phyloP scores from a whole-genome alignment of 2,888 invertebrate genomes.

The Lordiphosa fenestrarum region DNA sequence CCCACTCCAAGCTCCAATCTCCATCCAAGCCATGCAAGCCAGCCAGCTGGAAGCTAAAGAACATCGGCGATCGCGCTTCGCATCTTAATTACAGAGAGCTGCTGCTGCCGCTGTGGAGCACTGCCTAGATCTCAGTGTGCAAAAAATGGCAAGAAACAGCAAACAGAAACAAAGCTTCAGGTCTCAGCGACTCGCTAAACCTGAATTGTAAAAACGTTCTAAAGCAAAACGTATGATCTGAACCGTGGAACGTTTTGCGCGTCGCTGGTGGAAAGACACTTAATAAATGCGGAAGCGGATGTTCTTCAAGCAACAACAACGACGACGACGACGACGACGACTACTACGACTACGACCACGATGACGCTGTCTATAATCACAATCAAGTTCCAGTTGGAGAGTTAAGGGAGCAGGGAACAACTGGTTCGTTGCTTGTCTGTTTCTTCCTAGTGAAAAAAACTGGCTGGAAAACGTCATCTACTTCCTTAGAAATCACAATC shows the following conservation, averaged over 20 bases:
- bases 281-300: slow-evolving; percentile 79
- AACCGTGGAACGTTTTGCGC: slow-evolving; percentile 56
- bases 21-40: slow-evolving; percentile 9
- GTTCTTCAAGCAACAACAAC: slow-evolving; percentile 65
- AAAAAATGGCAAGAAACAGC: slow-evolving; percentile 27
- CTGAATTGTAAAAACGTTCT: slow-evolving; percentile 75
- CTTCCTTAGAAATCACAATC: too few relatives aligned
- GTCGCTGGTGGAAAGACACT: slow-evolving; percentile 71
- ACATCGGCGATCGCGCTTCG: slow-evolving; percentile 73
- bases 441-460: too few relatives aligned
- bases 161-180: slow-evolving; percentile 33
- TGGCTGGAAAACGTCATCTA: too few relatives aligned
- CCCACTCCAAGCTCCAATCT: slow-evolving; percentile 15
- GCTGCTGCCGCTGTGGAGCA: slow-evolving; percentile 6
- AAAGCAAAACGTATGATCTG: slow-evolving; percentile 47
- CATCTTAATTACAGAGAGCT: slow-evolving; percentile 71
- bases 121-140: slow-evolving; percentile 10
- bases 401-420: slow-evolving; percentile 24
- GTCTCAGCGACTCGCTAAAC: slow-evolving; percentile 41
- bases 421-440: not conserved
- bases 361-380: slow-evolving; percentile 72
- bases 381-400: slow-evolving; percentile 70
- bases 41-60: slow-evolving; percentile 41
- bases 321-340: slow-evolving; percentile 13
- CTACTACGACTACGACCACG: slow-evolving; percentile 33